Conservation (phyloP, 2,888 invertebrate species). For the Cerastis leucographa region DNA sequence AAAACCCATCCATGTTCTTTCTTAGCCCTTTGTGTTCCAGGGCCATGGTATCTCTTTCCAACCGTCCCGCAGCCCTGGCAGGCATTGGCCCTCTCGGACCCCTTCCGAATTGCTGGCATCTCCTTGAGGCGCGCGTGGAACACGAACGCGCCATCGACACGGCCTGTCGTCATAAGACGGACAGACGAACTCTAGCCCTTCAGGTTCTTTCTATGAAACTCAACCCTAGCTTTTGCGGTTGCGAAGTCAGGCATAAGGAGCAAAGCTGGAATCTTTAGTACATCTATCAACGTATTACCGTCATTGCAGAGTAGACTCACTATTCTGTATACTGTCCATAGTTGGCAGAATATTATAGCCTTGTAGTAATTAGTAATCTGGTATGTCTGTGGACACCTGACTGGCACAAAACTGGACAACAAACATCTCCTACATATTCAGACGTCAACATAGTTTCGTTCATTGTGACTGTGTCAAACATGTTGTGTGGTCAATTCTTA, state of each 20-base stretch:
- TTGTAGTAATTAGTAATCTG: background rate
- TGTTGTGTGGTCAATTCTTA: conserved; percentile 22
- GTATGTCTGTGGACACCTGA: background rate
- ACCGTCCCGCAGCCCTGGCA: too few relatives aligned
- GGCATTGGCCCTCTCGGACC: too few relatives aligned
- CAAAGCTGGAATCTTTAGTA: background rate
- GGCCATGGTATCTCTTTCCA: too few relatives aligned
- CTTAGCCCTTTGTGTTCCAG: too few relatives aligned
- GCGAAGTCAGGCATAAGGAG: background rate
- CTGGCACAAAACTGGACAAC: background rate
- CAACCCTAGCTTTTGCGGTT: background rate
- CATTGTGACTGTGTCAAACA: conserved; percentile 16
- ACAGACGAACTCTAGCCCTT: too few relatives aligned
- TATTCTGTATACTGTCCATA: background rate
- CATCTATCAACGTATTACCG: background rate
- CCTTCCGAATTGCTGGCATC: too few relatives aligned
- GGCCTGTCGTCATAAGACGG: too few relatives aligned
- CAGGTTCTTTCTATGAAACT: too few relatives aligned
- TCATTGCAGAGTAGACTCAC: background rate
- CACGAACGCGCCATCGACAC: too few relatives aligned
- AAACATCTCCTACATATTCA: conserved; percentile 12
- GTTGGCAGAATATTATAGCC: background rate
- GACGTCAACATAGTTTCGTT: conserved; percentile 12
- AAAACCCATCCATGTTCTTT: too few relatives aligned
- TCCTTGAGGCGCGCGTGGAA: too few relatives aligned